These are phyloP conservation scores for Oncopeltus fasciatus DNA, from an alignment of 1,140 invertebrate genomes.

Conservation along the genomic window DNA sequence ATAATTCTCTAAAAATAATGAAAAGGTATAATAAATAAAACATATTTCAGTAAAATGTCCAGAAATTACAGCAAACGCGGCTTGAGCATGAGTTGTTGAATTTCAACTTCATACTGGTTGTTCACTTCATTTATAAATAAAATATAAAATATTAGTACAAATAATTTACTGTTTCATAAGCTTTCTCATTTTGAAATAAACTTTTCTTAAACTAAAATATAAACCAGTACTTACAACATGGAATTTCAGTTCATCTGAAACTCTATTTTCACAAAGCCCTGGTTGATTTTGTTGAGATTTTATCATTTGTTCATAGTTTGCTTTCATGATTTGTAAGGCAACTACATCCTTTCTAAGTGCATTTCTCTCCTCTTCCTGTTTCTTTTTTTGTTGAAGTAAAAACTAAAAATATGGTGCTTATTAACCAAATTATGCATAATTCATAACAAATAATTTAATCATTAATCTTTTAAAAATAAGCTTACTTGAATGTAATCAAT, in stretches of 20 bases:
- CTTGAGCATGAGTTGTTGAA: no score
- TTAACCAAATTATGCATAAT: not conserved
- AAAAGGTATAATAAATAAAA: no score
- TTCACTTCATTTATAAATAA: conserved; percentile 15
- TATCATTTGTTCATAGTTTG: conserved; percentile 90
- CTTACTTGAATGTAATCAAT: conserved; percentile 64
- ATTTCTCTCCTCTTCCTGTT: conserved; percentile 83
- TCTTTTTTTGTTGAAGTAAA: conserved; percentile 77
- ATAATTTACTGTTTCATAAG: not conserved
- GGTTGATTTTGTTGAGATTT: conserved; percentile 89
- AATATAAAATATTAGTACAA: not conserved
- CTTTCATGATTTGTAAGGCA: conserved; percentile 80
- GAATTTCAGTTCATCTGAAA: conserved; percentile 91
- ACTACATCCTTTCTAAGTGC: conserved; percentile 88
- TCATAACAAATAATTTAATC: not conserved
- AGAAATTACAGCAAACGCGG: no score
- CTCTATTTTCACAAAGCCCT: conserved; percentile 65
- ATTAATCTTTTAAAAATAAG: not conserved
- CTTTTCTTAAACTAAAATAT: not conserved
- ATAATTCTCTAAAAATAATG: no score
- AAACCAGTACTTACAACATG: conserved; percentile 71
- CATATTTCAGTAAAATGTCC: no score
- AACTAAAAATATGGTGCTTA: conserved; percentile 50
- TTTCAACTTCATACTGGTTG: no score
- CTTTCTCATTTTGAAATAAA: not conserved